Base-by-base conservation (phyloP, 92 coral and sea anemone genomes). In the Bergia sp. region DNA sequence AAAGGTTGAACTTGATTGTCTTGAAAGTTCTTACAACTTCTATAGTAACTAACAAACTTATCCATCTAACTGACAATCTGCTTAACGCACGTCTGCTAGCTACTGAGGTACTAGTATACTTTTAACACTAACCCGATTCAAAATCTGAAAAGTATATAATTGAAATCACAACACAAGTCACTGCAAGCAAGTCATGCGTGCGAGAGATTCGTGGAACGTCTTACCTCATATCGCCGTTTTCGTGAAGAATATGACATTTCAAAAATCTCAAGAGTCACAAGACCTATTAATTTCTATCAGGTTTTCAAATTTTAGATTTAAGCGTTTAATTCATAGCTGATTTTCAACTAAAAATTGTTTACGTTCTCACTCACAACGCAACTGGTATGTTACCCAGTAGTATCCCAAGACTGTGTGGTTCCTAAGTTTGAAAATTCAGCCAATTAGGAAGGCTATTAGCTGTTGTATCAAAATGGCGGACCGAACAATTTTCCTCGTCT, bases 401-500 rank as follows among this genome's bases (percentile, higher is more conserved):
- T 21, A 40, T 1, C 11, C 5, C 9, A 40, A 23, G 20, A 21
- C 8, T 37, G 86, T 65, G 87, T 74, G 87, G 87, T 43, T 84
- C 21, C 79, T 29, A 45, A 84, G 79, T 20, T 45, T 4, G 7
- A 38, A 37, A 40, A 42, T 0, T 44, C 29, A 42, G 55, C 86
- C 78, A 83, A 83, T 83, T 77, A 83, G 38, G 41, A 21, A 21
- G 43, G 37, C 39, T 6, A 3, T 6, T 82, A 6, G 10, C 23
- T 23, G 21, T 7, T 3, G 13, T 4, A 16, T 12, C 45, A 89
- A 84, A 38, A 91, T 88, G 93, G 91, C 91, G 82, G 89, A 87
- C 13, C 83, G 49, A n/a, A 36, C 80, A n/a, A 74, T 38, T 43
- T 49, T 45, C 7, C 13, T 23, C 1, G 8, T 2, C 40, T 11